Evolutionary conservation across 2,113 vertebrate species (phyloP).

Genomic region (Penelope pileata): DNA sequence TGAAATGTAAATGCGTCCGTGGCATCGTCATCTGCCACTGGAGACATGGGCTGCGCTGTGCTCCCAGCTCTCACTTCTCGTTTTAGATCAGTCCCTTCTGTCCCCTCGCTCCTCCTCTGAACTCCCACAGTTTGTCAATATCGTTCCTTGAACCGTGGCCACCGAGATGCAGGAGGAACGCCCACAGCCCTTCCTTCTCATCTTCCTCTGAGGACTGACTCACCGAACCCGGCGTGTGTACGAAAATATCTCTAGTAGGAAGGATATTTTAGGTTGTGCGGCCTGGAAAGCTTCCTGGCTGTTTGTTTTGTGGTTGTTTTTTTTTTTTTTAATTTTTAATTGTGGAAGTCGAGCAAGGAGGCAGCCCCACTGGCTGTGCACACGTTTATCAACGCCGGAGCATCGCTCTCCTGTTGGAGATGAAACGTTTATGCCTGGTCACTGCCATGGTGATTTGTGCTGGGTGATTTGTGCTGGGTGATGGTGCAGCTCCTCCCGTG

Average conservation of each 20-base stretch:
- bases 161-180: constrained; percentile 34
- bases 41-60: background rate
- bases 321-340: background rate
- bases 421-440: constrained; percentile 48
- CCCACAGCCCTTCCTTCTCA: constrained; percentile 37
- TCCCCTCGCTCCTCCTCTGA: constrained; percentile 31
- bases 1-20: background rate
- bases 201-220: constrained; percentile 49
- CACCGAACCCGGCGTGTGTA: constrained; percentile 5
- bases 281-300: constrained; percentile 4
- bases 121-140: constrained; percentile 43
- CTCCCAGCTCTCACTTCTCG: background rate
- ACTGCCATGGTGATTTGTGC: constrained; percentile 13
- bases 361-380: too few relatives aligned
- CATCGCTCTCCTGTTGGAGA: background rate
- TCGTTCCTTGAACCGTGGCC: constrained; percentile 25
- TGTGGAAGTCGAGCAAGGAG: background rate
- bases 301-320: background rate
- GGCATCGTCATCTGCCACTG: background rate
- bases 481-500: background rate
- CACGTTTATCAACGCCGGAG: background rate
- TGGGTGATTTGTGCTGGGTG: background rate
- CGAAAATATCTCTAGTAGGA: constrained; percentile 35
- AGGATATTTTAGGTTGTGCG: constrained; percentile 18
- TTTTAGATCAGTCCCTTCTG: constrained; percentile 15